Evolutionary conservation across 2,113 vertebrate genomes (phyloP).

Genomic region (Caranx melampygus): DNA sequence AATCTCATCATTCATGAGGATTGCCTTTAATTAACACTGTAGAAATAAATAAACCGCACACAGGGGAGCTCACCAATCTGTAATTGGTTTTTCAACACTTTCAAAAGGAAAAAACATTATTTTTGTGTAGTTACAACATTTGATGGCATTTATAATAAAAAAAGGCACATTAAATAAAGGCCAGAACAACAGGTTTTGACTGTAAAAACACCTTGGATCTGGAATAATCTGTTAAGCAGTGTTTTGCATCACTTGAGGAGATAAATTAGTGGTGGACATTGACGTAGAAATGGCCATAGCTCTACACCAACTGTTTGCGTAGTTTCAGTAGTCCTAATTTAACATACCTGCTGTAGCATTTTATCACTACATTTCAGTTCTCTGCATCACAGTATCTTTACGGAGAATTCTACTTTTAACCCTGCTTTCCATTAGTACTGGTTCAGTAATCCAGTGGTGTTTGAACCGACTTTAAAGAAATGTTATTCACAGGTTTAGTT

Average conservation of each 20-base stretch:
- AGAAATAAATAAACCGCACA: conserved; percentile 11
- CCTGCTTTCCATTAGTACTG: background rate
- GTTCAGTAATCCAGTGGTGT: background rate
- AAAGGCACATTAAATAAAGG: background rate
- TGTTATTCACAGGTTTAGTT: no score
- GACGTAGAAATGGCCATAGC: background rate
- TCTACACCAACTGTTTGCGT: background rate
- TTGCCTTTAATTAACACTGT: conserved; percentile 33
- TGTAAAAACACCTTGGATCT: background rate
- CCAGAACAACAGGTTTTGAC: background rate
- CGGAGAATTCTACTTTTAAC: background rate
- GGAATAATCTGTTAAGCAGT: background rate
- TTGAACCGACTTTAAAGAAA: no score
- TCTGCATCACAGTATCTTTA: no score
- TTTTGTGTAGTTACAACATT: background rate
- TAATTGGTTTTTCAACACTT: background rate
- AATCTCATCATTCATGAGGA: conserved; percentile 19
- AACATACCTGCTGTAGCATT: no score
- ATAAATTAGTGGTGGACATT: background rate
- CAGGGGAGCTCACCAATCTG: background rate
- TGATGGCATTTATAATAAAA: background rate
- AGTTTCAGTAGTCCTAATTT: no score
- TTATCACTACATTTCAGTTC: no score
- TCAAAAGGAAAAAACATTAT: background rate
- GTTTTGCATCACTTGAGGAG: background rate